Evolutionary conservation across 2,113 vertebrate genomes (phyloP), one percentile per base, ranked within the genome.

Genomic region (Collichthys lucidus): DNA sequence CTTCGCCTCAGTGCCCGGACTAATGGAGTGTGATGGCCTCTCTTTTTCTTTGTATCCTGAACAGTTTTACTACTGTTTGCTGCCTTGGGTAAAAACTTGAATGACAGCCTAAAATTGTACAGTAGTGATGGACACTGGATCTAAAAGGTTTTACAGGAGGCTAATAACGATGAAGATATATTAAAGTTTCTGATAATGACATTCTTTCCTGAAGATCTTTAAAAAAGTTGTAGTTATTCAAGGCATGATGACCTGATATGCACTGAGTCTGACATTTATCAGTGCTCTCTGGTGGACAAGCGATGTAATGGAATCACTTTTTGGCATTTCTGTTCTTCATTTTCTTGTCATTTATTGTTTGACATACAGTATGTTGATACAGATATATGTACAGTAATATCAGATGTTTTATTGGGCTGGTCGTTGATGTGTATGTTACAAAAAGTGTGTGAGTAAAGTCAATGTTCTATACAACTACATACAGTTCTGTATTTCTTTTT

Each of bases 21-120:
- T 72, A 71, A 79, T 77, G 46, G 64, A 81, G 68, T 71, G 65
- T 31, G 40, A 47, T 42, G 24, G 56, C 35, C 20, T 70, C 66
- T 82, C 64, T 80, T 49, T 79, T 47, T 24, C 10, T 80, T 44
- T 82, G 10, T 67, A 47, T 72, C 61, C 17, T 72, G 15, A 24
- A 63, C 35, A 46, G 22, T 57, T 79, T 74, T 82, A 74, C 76
- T 83, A 60, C 50, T 0, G 19, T 62, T 73, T 57, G 63, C 82
- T 84, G 79, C 16, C 56, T 19, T 61, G 50, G 66, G 47, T 74
- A 60, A 72, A 56, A 24, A n/a, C 29, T 61, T 56, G 10, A 52
- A 67, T 15, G 19, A 57, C 69, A 15, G 17, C 44, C 46, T 70
- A 20, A 66, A 72, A 62, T 49, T 44, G 17, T 6, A 50, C 64